Conservation (phyloP, 1,140 invertebrate species). For the Diachasma alloeum region DNA sequence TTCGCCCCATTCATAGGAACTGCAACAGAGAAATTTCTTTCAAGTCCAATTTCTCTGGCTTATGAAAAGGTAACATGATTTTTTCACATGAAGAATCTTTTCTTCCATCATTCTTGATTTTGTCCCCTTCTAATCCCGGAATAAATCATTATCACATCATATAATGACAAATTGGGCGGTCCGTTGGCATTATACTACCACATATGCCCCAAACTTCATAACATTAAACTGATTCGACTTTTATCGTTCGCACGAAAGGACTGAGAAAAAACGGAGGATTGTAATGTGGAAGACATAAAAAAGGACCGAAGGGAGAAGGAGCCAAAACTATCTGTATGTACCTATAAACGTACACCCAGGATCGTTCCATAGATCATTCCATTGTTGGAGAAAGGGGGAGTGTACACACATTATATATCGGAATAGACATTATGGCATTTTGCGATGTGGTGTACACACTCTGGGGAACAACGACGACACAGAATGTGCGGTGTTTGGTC, state of each 20-base stretch:
- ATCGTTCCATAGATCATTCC: constrained; percentile 55
- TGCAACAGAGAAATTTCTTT: too few species aligned
- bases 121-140: not conserved
- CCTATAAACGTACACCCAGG: constrained; percentile 35
- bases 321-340: constrained; percentile 26
- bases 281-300: constrained; percentile 24
- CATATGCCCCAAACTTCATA: constrained; percentile 34
- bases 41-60: too few species aligned
- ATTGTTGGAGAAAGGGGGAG: constrained; percentile 49
- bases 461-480: constrained; percentile 41
- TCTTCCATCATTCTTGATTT: not conserved
- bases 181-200: not conserved
- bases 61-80: too few species aligned
- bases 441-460: constrained; percentile 47
- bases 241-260: not conserved
- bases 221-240: not conserved
- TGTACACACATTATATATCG: constrained; percentile 50
- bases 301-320: constrained; percentile 6
- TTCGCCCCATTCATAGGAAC: too few species aligned
- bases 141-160: not conserved
- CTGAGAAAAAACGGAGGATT: not conserved
- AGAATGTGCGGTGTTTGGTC: constrained; percentile 59
- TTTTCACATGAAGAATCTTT: too few species aligned
- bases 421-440: constrained; percentile 40
- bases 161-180: not conserved